Base-by-base conservation (phyloP, 2,113 vertebrate species). In the Crypturellus undulatus region DNA sequence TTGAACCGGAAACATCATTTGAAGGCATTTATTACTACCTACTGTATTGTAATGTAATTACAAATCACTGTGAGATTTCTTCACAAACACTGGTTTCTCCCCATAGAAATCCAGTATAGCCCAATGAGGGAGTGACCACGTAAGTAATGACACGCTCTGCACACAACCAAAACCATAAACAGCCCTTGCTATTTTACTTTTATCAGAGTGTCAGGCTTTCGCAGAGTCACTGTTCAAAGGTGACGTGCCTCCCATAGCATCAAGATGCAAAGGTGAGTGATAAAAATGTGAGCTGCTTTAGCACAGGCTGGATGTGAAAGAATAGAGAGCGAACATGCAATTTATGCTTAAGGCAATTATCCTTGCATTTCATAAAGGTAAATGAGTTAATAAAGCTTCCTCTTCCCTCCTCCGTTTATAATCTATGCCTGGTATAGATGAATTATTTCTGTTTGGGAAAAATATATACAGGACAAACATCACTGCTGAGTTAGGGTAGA, bases 1-100 rank as follows among this genome's bases (percentile, higher is more conserved):
- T 96, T 94, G 89, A 96, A 90, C 94, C 89, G 92, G 68, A 92
- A 90, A 88, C 94, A 95, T 97, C 79, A 93, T 97, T 98, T 97
- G 96, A 93, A 96, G 86, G 94, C 89, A 94, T 95, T 95, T 97
- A 95, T 95, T 98, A 91, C 76, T 72, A 85, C 81, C 69, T 88
- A 94, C 73, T 93, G 85, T 92, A 93, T 96, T 93, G 91, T 93
- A 96, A 97, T 96, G 90, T 95, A 96, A 93, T 96, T 97, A 94
- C 93, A 85, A 85, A 85, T 73, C n/a, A 54, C 69, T 59, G 22
- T 56, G 32, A 63, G 73, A 58, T 84, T 96, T 94, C 96, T 94
- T 96, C 88, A 87, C 79, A 93, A 94, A 87, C 77, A 89, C 89
- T 82, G 82, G 42, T 90, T 96, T 96, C 69, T 88, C 80, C 43